phyloP scores from a whole-genome alignment of 2,888 invertebrate genomes.

The Melanostoma scalare region DNA sequence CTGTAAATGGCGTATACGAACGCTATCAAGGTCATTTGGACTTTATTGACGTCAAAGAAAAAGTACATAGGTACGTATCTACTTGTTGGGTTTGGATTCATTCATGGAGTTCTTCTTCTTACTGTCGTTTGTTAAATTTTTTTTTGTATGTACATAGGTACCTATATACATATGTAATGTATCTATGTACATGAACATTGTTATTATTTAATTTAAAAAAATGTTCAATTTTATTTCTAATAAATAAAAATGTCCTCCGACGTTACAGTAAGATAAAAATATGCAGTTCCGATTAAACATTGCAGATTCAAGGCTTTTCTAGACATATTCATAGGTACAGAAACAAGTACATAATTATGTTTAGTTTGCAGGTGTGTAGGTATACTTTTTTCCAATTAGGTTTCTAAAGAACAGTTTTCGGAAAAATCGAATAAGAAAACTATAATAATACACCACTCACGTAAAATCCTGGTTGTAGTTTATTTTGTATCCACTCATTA shows the following conservation, averaged over 20 bases:
- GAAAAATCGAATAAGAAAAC: background rate
- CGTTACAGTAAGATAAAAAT: too few species aligned
- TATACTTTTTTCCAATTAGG: background rate
- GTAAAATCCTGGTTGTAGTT: slow-evolving; percentile 79
- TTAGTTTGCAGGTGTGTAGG: too few species aligned
- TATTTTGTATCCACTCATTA: slow-evolving; percentile 77
- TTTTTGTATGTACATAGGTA: background rate
- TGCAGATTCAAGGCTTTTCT: too few species aligned
- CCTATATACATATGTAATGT: background rate
- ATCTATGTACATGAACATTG: too few species aligned
- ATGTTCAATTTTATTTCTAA: too few species aligned
- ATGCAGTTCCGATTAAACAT: too few species aligned
- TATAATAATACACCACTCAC: slow-evolving; percentile 74
- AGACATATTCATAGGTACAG: too few species aligned
- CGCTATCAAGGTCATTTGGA: background rate
- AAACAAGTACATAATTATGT: too few species aligned
- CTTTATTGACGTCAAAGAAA: background rate
- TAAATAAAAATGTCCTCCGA: too few species aligned
- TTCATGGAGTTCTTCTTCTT: too few species aligned
- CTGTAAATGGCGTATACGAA: background rate
- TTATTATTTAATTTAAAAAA: too few species aligned
- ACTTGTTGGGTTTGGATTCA: background rate
- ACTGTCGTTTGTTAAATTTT: too few species aligned
- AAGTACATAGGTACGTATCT: background rate
- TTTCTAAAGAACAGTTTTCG: background rate